phyloP scores from a whole-genome alignment of 2,797 vertebrate genomes.

The Dryobates pubescens region DNA sequence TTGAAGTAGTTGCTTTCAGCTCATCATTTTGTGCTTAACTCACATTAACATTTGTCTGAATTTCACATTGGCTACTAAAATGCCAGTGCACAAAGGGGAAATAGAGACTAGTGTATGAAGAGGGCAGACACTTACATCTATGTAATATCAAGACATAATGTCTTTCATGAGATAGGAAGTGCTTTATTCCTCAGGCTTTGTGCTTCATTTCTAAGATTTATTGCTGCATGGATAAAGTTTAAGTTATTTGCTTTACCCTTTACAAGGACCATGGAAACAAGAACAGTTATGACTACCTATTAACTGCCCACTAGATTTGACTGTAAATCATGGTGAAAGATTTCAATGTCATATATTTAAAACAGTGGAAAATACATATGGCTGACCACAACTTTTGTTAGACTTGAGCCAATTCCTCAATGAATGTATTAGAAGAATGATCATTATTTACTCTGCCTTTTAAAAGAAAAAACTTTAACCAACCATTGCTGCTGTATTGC shows the following conservation, averaged over 20 bases:
- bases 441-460: neutral
- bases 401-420: constrained; percentile 3
- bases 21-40: constrained; percentile 26
- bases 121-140: neutral
- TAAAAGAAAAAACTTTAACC: neutral
- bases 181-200: constrained; percentile 10
- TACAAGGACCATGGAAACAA: constrained; percentile 37
- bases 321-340: constrained; percentile 18
- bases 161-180: neutral
- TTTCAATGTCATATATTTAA: constrained; percentile 22
- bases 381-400: neutral
- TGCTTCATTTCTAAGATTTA: constrained; percentile 27
- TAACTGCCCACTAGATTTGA: constrained; percentile 4
- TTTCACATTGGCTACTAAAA: constrained; percentile 16
- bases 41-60: neutral
- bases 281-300: neutral
- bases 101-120: neutral
- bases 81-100: neutral
- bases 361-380: neutral
- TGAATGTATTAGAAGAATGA: neutral
- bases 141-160: constrained; percentile 8
- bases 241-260: constrained; percentile 18
- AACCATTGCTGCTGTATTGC: neutral
- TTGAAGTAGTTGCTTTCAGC: neutral
- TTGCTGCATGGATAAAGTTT: neutral